Evolutionary conservation across 2,888 invertebrate genomes (phyloP), one percentile per base, ranked within the genome.

Genomic region (Caenorhabditis angaria): DNA sequence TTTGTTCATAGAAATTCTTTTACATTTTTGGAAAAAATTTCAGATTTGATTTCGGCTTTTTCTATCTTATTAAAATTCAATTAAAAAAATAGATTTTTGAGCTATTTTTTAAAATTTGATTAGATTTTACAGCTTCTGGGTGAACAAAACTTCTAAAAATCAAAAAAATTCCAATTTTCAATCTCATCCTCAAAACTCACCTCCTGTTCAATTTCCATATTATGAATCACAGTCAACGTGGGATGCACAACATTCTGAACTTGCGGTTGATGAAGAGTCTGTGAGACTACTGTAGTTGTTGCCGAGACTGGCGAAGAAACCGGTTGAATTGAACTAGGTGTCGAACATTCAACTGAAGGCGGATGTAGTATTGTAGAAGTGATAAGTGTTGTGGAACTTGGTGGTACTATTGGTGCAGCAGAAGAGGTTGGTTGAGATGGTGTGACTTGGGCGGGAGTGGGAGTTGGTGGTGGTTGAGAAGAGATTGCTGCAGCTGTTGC

Each of bases 401-500:
- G 5, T 10, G 54, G n/a, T n/a, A n/a, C n/a, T n/a, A n/a, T n/a
- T n/a, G n/a, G n/a, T n/a, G n/a, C n/a, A 22, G 55, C 25, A n/a
- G 35, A 35, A 4, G 63, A 47, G 3, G 32, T 50, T 18, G 65
- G 53, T 27, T 50, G 22, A 20, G 54, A 53, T 10, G 65, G 53
- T 22, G 35, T 14, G 5, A 20, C 27, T 24, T n/a, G 64, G 2
- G 61, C n/a, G 47, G 48, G 27, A 4, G 32, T 28, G 1, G 50
- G n/a, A 25, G 22, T 20, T 18, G 58, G 35, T 22, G 57, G 32
- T 1, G 56, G 25, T 14, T 54, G 24, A 3, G 27, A 28, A 28
- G 24, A 20, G 12, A 53, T 29, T 24, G 58, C 51, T 2, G 67
- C 35, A 28, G 58, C 53, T 3, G 68, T 56, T 22, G 66, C 56